phyloP scores from a whole-genome alignment of 2,113 vertebrate genomes.

The Numenius arquata region DNA sequence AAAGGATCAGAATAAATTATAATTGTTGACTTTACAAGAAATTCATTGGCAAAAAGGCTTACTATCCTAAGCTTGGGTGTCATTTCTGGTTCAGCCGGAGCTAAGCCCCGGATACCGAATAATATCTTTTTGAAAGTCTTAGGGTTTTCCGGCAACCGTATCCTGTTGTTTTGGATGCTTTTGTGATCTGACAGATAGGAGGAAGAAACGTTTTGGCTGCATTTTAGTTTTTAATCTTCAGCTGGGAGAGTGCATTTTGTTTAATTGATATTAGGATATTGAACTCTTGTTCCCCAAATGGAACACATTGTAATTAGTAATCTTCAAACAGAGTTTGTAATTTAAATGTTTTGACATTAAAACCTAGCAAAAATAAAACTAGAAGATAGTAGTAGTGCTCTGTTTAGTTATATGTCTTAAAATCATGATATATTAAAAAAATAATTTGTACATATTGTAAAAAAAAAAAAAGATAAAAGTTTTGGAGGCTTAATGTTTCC shows the following conservation, averaged over 20 bases:
- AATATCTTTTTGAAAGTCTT: not conserved
- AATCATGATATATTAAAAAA: not conserved
- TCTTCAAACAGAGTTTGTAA: not conserved
- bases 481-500: not conserved
- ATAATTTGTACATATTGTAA: not conserved
- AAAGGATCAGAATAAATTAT: slow-evolving; percentile 72
- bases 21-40: slow-evolving; percentile 67
- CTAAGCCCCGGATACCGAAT: not conserved
- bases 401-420: not conserved
- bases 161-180: not conserved
- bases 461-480: not conserved
- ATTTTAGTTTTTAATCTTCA: slow-evolving; percentile 3
- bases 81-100: not conserved
- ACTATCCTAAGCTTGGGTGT: not conserved
- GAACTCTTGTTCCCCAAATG: slow-evolving; percentile 20
- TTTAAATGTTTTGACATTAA: not conserved
- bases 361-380: not conserved
- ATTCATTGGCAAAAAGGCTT: slow-evolving; percentile 63
- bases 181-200: not conserved
- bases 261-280: not conserved
- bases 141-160: not conserved
- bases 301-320: not conserved
- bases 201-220: not conserved
- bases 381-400: not conserved
- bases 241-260: not conserved